phyloP scores from a whole-genome alignment of 2,113 vertebrate species.

The Megaceryle torquata region DNA sequence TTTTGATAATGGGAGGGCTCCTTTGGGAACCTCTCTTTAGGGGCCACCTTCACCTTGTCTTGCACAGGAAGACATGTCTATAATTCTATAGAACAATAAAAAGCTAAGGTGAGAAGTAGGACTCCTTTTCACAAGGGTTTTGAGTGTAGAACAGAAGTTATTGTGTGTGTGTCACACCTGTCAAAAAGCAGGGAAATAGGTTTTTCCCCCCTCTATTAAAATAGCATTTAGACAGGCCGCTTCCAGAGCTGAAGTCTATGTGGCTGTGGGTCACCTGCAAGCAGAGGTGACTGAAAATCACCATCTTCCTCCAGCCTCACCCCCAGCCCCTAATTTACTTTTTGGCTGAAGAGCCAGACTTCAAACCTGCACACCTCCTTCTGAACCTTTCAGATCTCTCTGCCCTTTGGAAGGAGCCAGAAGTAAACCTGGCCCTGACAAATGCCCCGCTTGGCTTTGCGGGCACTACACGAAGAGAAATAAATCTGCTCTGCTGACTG shows the following conservation, averaged over 20 bases:
- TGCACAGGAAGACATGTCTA: not conserved
- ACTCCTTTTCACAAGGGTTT: not conserved
- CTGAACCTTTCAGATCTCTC: not conserved
- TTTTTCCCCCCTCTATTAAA: not conserved
- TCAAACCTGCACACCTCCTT: not conserved
- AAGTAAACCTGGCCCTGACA: not conserved
- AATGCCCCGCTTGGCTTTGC: not conserved
- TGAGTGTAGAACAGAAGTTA: not conserved
- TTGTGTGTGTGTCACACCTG: not conserved
- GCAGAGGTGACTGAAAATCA: not conserved
- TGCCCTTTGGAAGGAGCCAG: not conserved
- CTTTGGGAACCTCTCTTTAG: not conserved
- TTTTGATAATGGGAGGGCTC: not conserved
- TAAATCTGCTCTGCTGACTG: conserved; percentile 10
- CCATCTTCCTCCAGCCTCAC: not conserved
- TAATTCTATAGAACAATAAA: not conserved
- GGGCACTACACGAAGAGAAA: not conserved
- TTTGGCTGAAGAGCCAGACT: not conserved
- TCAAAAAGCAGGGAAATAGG: not conserved
- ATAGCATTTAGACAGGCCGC: not conserved
- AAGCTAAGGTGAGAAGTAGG: not conserved
- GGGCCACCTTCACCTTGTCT: not conserved
- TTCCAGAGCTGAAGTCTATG: not conserved
- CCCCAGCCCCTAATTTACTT: not conserved
- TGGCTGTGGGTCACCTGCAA: not conserved